phyloP scores from a whole-genome alignment of 2,113 vertebrate species.

The Ophiodon elongatus region DNA sequence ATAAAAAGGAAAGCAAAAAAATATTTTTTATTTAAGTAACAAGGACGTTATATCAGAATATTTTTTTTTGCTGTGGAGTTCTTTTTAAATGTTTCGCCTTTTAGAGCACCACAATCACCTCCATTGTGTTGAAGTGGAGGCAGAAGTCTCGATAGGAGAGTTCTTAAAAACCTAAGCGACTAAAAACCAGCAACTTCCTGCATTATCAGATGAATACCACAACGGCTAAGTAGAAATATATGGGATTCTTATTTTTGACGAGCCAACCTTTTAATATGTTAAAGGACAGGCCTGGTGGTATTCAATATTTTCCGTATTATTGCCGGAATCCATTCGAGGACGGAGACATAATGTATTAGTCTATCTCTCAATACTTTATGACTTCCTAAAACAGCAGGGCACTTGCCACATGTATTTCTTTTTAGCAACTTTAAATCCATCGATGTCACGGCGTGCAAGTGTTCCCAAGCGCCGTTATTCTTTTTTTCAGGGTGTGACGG shows the following conservation, averaged over 20 bases:
- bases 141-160: background rate
- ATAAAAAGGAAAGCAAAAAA: background rate
- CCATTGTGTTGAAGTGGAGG: background rate
- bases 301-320: background rate
- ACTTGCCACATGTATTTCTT: background rate
- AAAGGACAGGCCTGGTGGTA: background rate
- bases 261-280: background rate
- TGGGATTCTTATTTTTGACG: background rate
- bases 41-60: background rate
- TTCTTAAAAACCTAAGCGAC: background rate
- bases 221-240: background rate
- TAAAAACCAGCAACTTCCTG: background rate
- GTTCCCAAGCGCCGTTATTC: no score
- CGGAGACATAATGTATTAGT: background rate
- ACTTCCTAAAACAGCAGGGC: background rate
- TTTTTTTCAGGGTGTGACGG: no score
- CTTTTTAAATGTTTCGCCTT: background rate
- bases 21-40: no score
- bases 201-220: background rate
- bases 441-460: no score
- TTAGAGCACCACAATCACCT: background rate
- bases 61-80: background rate
- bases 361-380: background rate
- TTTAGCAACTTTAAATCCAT: no score
- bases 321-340: background rate